Evolutionary conservation across 2,797 vertebrate genomes (phyloP).

Genomic region (Rhinoraja longicauda): DNA sequence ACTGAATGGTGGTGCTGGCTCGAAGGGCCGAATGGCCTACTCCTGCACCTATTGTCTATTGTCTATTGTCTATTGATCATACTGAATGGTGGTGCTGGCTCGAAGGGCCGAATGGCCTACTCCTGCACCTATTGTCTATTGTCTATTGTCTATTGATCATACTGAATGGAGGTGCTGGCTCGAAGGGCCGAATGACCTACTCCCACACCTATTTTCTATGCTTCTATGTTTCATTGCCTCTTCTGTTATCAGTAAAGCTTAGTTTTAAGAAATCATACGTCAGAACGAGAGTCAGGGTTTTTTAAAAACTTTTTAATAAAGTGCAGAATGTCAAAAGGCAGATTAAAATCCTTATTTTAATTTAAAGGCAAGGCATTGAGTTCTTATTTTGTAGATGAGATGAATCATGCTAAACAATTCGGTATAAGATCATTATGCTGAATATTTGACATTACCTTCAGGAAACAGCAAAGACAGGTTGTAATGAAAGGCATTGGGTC

Average conservation of each 20-base stretch:
- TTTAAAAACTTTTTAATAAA: background rate
- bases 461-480: background rate
- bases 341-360: background rate
- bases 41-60: no score
- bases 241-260: background rate
- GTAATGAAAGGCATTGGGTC: background rate
- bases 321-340: background rate
- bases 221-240: background rate
- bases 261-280: background rate
- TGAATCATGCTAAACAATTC: constrained; percentile 9
- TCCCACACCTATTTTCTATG: no score
- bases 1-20: no score
- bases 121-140: no score
- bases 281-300: background rate
- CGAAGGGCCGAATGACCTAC: no score
- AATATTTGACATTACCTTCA: background rate
- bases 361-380: background rate
- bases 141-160: no score
- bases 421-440: background rate
- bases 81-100: no score
- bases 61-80: no score
- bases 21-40: no score
- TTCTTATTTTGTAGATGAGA: background rate
- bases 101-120: no score
- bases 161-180: no score